Base-by-base conservation (phyloP, 2,113 vertebrate genomes). In the Ciconia boyciana region DNA sequence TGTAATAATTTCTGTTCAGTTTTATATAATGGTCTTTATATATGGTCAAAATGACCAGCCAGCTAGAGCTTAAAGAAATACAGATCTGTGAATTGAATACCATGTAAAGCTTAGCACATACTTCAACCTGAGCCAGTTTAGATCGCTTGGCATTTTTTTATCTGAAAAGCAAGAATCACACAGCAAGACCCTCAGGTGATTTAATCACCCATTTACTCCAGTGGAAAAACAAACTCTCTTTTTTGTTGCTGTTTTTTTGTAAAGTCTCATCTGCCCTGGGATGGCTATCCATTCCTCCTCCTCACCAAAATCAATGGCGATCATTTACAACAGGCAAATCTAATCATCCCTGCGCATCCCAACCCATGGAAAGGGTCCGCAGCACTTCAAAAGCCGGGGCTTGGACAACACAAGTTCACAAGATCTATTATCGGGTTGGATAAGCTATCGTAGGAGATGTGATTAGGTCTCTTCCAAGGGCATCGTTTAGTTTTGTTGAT, bases 281-380 rank as follows among this genome's bases (percentile, higher is more conserved):
- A 32, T 17, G 49, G 15, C 36, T 49, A 26, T 20, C n/a, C 34
- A 3, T 20, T 41, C 43, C 39, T 43, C 24, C 46, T 58, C 16
- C 52, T 54, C 55, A 49, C 28, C 48, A 60, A 25, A 34, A 68
- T 8, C 74, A 21, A 31, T 13, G 22, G 11, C 0, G 0, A 31
- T 20, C 57, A 52, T 29, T 70, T 52, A 41, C 55, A 64, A 16
- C 0, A 3, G 14, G 28, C n/a, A 46, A 81, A 77, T 71, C 39
- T 12, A 31, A 58, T 28, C 1, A 1, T 25, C 57, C 20, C 39
- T 25, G 25, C 0, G 0, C 18, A 51, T 12, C 44, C 52, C 29
- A 36, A 6, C n/a, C 44, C 39, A 28, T 12, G 51, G 76, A n/a
- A 41, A 86, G 51, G 34, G 39, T 5, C 70, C 0, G 2, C 29